These are phyloP conservation scores for Cydia amplana DNA, from an alignment of 1,140 invertebrate species.

Conservation along the genomic window DNA sequence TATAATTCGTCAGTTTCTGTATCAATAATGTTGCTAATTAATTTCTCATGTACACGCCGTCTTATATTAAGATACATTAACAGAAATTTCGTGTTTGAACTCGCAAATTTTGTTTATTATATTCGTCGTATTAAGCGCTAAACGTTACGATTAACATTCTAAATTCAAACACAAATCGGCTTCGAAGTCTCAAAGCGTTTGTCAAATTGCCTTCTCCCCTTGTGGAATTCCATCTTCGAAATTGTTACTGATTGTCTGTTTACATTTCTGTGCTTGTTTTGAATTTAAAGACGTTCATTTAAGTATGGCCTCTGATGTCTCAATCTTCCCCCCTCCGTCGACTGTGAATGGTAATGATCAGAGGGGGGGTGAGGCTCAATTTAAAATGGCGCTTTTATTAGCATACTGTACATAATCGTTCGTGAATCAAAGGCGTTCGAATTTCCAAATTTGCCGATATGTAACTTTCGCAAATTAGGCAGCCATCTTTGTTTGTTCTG, in stretches of 20 bases:
- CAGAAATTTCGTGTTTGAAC: slow-evolving; percentile 32
- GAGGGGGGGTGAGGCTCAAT: slow-evolving; percentile 43
- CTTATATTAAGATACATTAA: slow-evolving; percentile 26
- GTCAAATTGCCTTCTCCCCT: slow-evolving; percentile 60
- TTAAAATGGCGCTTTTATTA: slow-evolving; percentile 67
- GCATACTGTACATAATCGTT: slow-evolving; percentile 65
- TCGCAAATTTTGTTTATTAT: slow-evolving; percentile 26
- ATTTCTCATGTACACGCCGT: slow-evolving; percentile 21
- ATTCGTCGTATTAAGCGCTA: slow-evolving; percentile 31
- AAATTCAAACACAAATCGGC: slow-evolving; percentile 53
- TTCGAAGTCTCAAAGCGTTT: slow-evolving; percentile 54
- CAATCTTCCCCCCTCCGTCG: slow-evolving; percentile 34
- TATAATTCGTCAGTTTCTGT: neutral
- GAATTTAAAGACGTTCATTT: slow-evolving; percentile 67
- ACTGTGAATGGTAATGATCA: slow-evolving; percentile 28
- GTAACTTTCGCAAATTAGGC: slow-evolving; percentile 64
- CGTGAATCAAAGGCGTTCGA: slow-evolving; percentile 66
- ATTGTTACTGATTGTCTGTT: slow-evolving; percentile 75
- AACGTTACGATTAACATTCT: slow-evolving; percentile 36
- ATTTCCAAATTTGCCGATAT: slow-evolving; percentile 57
- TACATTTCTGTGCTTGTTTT: slow-evolving; percentile 71
- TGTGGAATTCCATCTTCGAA: slow-evolving; percentile 72
- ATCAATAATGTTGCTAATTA: slow-evolving; percentile 21
- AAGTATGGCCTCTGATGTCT: slow-evolving; percentile 52
- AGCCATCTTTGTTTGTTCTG: slow-evolving; percentile 34